Percentiles rank a stretch among this genome's conserved stretches.
Evolutionary conservation across 2,888 invertebrate genomes (phyloP).

Genomic region (Calameuta pallipes): DNA sequence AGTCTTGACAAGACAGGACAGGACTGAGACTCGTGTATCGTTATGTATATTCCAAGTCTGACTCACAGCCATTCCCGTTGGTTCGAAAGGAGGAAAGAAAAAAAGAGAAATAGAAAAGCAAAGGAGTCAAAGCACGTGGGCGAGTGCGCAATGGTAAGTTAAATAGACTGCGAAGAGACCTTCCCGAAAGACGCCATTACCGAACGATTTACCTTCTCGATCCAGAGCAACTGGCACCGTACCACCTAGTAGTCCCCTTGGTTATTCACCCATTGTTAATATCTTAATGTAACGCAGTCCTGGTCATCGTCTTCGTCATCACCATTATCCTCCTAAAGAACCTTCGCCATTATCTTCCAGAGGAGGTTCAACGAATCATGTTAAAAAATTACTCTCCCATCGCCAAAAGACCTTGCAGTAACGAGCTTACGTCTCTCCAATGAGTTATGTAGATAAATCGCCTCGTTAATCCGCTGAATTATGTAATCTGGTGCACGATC

Average conservation of each 20-base stretch:
- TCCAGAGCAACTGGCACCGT: not conserved
- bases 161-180: conserved; percentile 34
- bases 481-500: not conserved
- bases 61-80: not conserved
- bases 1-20: not conserved
- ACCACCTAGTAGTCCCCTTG: not conserved
- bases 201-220: not conserved
- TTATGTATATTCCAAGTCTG: not conserved
- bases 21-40: not conserved
- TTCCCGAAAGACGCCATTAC: not conserved
- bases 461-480: not conserved
- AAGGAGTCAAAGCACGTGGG: conserved; percentile 23
- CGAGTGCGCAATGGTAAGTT: conserved; percentile 26
- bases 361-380: conserved; percentile 17
- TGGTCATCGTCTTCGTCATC: not conserved
- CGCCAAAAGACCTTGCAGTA: conserved; percentile 33
- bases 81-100: not conserved
- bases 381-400: not conserved
- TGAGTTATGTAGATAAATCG: not conserved
- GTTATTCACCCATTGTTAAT: not conserved
- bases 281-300: not conserved
- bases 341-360: not conserved
- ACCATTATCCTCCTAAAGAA: not conserved
- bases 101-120: conserved; percentile 23
- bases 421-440: conserved; percentile 21